Evolutionary conservation across 2,113 vertebrate genomes (phyloP).

Genomic region (Prolemur simus): DNA sequence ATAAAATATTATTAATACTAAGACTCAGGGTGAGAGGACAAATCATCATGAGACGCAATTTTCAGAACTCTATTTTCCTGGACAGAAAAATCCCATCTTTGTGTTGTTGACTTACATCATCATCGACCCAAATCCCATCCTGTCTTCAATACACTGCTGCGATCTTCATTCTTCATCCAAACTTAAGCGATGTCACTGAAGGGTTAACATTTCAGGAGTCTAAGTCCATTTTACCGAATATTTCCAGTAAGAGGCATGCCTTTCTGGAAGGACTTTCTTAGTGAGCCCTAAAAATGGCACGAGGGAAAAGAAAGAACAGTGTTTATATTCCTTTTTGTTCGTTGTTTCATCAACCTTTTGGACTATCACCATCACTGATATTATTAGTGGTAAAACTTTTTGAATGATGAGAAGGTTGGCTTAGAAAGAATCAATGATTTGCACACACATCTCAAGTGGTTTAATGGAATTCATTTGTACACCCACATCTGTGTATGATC

Average conservation of each 20-base stretch:
- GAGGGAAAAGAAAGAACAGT: background rate
- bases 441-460: too few relatives aligned
- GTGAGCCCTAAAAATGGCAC: background rate
- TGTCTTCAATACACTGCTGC: background rate
- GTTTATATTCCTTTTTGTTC: background rate
- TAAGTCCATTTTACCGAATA: background rate
- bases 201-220: background rate
- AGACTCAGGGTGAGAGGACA: background rate
- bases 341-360: background rate
- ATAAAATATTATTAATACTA: background rate
- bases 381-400: background rate
- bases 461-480: background rate
- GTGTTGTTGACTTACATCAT: background rate
- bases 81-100: background rate
- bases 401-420: background rate
- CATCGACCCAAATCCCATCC: background rate
- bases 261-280: background rate
- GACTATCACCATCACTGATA: too few relatives aligned
- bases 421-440: background rate
- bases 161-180: background rate
- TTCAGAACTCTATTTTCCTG: background rate
- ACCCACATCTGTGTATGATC: background rate
- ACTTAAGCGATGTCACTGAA: background rate
- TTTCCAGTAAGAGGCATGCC: background rate
- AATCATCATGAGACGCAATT: fast-evolving